Conservation (phyloP, 2,797 vertebrate species). For the Syndactyla subalaris region DNA sequence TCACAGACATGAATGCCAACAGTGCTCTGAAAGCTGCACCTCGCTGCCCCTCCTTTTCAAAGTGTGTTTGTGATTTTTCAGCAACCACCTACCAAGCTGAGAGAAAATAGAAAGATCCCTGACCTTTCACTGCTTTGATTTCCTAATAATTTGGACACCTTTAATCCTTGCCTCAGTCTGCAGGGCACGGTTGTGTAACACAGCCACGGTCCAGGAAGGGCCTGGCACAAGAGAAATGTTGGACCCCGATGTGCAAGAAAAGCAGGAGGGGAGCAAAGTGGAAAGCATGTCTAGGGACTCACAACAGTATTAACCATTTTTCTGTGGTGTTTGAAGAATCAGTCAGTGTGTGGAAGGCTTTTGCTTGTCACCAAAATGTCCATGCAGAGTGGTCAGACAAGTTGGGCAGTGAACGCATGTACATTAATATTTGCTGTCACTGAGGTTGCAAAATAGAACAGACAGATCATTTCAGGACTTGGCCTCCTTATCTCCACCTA, state of each 20-base stretch:
- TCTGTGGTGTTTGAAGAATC: neutral
- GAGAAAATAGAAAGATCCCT: slow-evolving; percentile 64
- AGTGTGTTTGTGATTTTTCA: slow-evolving; percentile 2
- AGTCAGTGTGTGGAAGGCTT: neutral
- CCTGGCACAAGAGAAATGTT: slow-evolving; percentile 4
- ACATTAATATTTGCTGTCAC: slow-evolving; percentile 60
- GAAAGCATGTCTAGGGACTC: neutral
- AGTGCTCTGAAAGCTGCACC: neutral
- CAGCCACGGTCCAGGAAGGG: slow-evolving; percentile 37
- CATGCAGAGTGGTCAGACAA: slow-evolving; percentile 24
- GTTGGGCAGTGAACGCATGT: slow-evolving; percentile 26
- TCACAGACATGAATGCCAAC: neutral
- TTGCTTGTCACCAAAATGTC: neutral
- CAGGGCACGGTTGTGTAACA: slow-evolving; percentile 54
- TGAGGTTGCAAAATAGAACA: slow-evolving; percentile 56
- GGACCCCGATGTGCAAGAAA: neutral
- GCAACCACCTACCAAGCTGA: slow-evolving; percentile 36
- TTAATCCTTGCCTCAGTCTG: slow-evolving; percentile 57
- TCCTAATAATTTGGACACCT: slow-evolving; percentile 75
- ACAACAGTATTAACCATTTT: neutral
- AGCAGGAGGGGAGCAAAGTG: neutral
- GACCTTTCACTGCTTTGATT: slow-evolving; percentile 71
- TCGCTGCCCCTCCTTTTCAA: neutral
- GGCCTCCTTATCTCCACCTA: slow-evolving; percentile 55
- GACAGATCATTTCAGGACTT: slow-evolving; percentile 55